These are phyloP conservation scores for Odontocolon sp. DNA, from an alignment of 2,888 invertebrate genomes.

Conservation along the genomic window DNA sequence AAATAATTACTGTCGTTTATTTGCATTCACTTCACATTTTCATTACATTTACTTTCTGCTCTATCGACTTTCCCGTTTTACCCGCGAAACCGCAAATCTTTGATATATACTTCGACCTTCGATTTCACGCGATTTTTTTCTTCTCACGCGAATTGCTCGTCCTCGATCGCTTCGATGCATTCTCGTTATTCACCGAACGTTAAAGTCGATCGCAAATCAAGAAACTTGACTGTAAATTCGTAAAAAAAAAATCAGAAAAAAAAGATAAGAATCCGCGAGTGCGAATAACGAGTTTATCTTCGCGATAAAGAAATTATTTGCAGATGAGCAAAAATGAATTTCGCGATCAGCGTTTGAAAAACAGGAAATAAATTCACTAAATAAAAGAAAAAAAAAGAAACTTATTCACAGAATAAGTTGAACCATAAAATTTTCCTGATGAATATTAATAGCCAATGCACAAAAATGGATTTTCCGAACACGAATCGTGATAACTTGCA, in stretches of 20 bases:
- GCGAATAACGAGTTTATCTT: not conserved
- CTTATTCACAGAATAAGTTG: no score
- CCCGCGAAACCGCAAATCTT: not conserved
- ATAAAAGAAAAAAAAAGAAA: no score
- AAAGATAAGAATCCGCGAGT: not conserved
- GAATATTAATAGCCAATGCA: not conserved
- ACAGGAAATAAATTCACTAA: not conserved
- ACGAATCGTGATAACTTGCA: not conserved
- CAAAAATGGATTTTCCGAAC: not conserved
- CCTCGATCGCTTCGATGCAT: not conserved
- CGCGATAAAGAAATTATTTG: not conserved
- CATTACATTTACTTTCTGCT: not conserved
- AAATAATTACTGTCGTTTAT: no score
- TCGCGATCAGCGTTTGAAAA: not conserved
- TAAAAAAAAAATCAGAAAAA: not conserved
- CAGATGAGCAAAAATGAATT: not conserved
- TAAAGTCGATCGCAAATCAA: not conserved
- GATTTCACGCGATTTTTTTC: slow-evolving; percentile 2
- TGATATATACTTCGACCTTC: not conserved
- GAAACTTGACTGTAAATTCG: not conserved
- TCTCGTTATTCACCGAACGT: not conserved
- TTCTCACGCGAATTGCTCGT: not conserved
- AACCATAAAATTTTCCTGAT: not conserved
- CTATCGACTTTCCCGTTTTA: not conserved
- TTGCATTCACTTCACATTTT: no score